These are phyloP conservation scores for Sialis lutaria DNA, from an alignment of 2,888 invertebrate species.

Conservation along the genomic window DNA sequence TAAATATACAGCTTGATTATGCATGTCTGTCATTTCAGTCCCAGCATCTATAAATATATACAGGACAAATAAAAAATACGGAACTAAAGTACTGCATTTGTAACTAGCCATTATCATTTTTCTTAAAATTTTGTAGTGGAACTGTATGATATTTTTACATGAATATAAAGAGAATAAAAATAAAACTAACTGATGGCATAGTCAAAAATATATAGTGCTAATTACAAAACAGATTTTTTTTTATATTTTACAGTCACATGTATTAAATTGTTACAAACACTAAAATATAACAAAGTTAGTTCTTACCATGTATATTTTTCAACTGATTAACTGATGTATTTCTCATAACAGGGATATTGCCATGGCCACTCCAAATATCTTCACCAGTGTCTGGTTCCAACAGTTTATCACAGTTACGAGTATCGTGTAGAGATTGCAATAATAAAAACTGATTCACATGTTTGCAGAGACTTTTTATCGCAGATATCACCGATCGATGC, in stretches of 20 bases:
- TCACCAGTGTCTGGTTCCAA: conserved; percentile 34
- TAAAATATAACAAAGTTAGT: background rate
- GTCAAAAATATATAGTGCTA: no score
- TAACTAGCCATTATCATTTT: no score
- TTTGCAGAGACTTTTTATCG: conserved; percentile 39
- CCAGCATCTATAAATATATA: conserved; percentile 12
- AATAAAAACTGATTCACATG: conserved; percentile 51
- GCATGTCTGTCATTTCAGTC: conserved; percentile 19
- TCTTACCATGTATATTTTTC: conserved; percentile 22
- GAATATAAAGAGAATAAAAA: no score
- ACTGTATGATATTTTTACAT: no score
- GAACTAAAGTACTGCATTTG: no score
- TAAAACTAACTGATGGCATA: no score
- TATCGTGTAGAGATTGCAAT: conserved; percentile 47
- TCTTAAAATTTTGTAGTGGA: no score
- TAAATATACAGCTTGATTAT: conserved; percentile 19
- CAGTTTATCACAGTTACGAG: conserved; percentile 42
- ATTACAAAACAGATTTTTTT: background rate
- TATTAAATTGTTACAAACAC: background rate
- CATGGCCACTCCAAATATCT: conserved; percentile 17
- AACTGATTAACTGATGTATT: conserved; percentile 19
- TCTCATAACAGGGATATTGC: conserved; percentile 15
- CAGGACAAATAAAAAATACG: no score
- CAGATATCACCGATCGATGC: conserved; percentile 31
- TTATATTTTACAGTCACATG: background rate